Base-by-base conservation (phyloP, 2,113 vertebrate species). In the Gasterosteus aculeatus region DNA sequence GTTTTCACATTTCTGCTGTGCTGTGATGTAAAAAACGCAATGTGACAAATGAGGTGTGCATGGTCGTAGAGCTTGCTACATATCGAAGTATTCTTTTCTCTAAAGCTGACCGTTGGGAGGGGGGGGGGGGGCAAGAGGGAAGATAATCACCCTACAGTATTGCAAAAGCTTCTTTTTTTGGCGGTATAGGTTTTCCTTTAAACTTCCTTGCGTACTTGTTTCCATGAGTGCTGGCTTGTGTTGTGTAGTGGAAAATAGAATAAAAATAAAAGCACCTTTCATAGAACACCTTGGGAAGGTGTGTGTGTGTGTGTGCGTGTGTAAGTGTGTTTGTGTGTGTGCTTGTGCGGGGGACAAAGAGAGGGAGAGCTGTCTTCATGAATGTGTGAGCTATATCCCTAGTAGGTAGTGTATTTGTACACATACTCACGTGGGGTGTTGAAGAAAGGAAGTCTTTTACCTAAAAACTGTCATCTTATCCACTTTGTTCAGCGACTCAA, bases 181-280 rank as follows among this genome's bases (percentile, higher is more conserved):
- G n/a, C 35, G 47, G 5, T 38, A 38, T 56, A 46, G 22, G 22
- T 77, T 85, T 83, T 80, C 11, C 68, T 41, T 65, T 78, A 53
- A 63, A 60, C 63, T 75, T 79, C 53, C 56, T 66, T 59, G 60
- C 38, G 46, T 82, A 53, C 77, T 80, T 87, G 73, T 93, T 90
- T 89, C 72, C 85, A 82, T 83, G 76, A 84, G 78, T 41, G 78
- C 65, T 81, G 85, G 75, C 80, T 65, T 86, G 84, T 88, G 84
- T 88, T 87, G 67, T 88, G 77, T 80, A 75, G 77, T 89, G 88
- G 88, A 91, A 93, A 91, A 87, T 88, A 75, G 73, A 90, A 74
- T 82, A n/a, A 72, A 85, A 89, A 93, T 88, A 93, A 81, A 88
- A 84, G 79, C 51, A 44, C 84, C 90, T 92, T 93, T 93, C 90